These are phyloP conservation scores for Cerastoderma edule DNA, from an alignment of 2,888 invertebrate genomes.

Conservation along the genomic window DNA sequence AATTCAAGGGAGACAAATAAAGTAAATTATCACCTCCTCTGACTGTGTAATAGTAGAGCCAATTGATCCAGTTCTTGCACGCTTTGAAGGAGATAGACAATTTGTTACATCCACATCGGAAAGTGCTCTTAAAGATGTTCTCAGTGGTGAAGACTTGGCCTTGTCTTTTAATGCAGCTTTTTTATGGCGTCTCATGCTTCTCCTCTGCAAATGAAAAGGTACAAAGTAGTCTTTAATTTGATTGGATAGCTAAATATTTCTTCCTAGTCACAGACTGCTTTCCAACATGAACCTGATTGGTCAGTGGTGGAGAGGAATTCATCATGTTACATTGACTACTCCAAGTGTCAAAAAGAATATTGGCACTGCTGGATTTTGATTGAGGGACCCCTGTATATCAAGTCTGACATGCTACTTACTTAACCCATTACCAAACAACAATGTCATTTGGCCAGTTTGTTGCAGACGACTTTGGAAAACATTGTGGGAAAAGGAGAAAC, in stretches of 20 bases:
- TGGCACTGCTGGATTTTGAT: background rate
- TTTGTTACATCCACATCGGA: constrained; percentile 48
- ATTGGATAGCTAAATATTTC: no score
- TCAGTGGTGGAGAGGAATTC: no score
- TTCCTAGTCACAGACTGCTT: no score
- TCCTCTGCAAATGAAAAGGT: constrained; percentile 8
- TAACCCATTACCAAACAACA: no score
- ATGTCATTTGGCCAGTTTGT: no score
- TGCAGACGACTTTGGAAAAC: no score
- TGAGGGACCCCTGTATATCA: no score
- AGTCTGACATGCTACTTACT: no score
- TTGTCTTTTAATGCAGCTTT: constrained; percentile 20
- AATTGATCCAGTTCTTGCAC: constrained; percentile 31
- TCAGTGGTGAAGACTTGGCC: constrained; percentile 33
- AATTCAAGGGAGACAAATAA: no score
- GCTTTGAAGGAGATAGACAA: constrained; percentile 51
- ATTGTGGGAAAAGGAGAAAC: no score
- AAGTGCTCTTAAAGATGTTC: constrained; percentile 32
- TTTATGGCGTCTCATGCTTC: constrained; percentile 11
- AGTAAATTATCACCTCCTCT: constrained; percentile 12
- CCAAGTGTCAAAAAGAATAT: background rate
- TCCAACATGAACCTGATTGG: no score
- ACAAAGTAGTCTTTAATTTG: no score
- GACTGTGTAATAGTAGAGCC: constrained; percentile 6
- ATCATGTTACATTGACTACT: background rate